A percentile compares a stretch with the other conserved stretches of the same genome.
Conservation (phyloP, 2,888 invertebrate species). For the Netelia fuscicornis region DNA sequence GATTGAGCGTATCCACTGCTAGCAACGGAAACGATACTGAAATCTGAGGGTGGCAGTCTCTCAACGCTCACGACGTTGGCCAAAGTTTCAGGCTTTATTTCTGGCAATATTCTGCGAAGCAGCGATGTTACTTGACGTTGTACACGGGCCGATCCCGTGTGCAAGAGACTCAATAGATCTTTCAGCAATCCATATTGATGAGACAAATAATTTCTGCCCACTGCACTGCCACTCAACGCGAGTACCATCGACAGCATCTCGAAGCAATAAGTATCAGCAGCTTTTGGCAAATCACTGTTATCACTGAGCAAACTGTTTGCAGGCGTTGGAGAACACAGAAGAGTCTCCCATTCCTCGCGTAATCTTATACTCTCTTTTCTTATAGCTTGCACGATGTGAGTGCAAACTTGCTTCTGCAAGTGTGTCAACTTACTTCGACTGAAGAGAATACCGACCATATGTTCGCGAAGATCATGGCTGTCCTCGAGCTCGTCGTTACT, state of each 20-base stretch:
- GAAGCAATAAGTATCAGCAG: constrained; percentile 97
- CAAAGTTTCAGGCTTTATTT: constrained; percentile 94
- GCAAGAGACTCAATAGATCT: constrained; percentile 94
- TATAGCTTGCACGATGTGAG: constrained; percentile 96
- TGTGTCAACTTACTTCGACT: constrained; percentile 97
- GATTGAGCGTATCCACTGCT: constrained; percentile 85
- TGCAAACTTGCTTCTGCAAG: constrained; percentile 94
- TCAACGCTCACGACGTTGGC: constrained; percentile 91
- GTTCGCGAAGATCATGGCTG: constrained; percentile 93
- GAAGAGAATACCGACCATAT: constrained; percentile 98
- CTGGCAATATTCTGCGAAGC: constrained; percentile 94
- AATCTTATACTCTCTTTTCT: constrained; percentile 94
- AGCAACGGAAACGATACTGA: constrained; percentile 89
- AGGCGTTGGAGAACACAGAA: constrained; percentile 86
- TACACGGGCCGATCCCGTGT: constrained; percentile 97
- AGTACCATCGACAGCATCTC: constrained; percentile 98
- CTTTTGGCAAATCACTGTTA: constrained; percentile 85
- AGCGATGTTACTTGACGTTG: constrained; percentile 96
- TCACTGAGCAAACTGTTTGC: constrained; percentile 82
- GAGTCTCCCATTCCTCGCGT: constrained; percentile 95
- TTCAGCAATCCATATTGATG: constrained; percentile 94
- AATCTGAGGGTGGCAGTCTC: constrained; percentile 90
- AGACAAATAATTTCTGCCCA: constrained; percentile 95
- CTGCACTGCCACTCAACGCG: constrained; percentile 96
- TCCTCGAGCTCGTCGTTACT: constrained; percentile 83